phyloP scores from a whole-genome alignment of 2,888 invertebrate species.

The Drosophila gaucha region DNA sequence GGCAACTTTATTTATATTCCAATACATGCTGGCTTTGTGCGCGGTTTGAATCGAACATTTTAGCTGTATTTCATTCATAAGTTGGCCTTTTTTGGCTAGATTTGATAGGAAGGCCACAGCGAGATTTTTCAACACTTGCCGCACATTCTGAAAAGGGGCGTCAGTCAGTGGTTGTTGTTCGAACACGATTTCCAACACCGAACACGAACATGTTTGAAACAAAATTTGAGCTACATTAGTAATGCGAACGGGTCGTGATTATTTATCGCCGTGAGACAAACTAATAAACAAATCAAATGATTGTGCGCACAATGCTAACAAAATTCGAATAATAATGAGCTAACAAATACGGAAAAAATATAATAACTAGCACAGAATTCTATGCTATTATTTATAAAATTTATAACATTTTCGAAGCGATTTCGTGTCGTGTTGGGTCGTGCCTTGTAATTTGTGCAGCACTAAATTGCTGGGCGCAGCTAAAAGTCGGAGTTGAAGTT shows the following conservation, averaged over 20 bases:
- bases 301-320: neutral
- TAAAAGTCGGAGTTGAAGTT: conserved; percentile 47
- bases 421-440: conserved; percentile 2
- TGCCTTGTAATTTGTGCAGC: conserved; percentile 15
- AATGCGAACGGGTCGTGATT: conserved; percentile 36
- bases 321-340: neutral
- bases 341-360: neutral
- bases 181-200: conserved; percentile 43
- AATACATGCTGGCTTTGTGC: too few relatives aligned
- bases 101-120: conserved; percentile 19
- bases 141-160: conserved; percentile 44
- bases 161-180: conserved; percentile 57
- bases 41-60: neutral
- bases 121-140: conserved; percentile 24
- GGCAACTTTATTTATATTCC: neutral
- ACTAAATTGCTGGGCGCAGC: conserved; percentile 31
- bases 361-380: neutral
- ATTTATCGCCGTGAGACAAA: neutral
- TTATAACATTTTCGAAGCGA: too few relatives aligned
- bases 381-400: neutral
- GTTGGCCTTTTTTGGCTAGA: conserved; percentile 16
- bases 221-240: conserved; percentile 26
- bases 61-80: neutral
- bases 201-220: conserved; percentile 48
- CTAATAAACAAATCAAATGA: neutral